Evolutionary conservation across 2,797 vertebrate species (phyloP).

Genomic region (Parotocinclus haroldoi): DNA sequence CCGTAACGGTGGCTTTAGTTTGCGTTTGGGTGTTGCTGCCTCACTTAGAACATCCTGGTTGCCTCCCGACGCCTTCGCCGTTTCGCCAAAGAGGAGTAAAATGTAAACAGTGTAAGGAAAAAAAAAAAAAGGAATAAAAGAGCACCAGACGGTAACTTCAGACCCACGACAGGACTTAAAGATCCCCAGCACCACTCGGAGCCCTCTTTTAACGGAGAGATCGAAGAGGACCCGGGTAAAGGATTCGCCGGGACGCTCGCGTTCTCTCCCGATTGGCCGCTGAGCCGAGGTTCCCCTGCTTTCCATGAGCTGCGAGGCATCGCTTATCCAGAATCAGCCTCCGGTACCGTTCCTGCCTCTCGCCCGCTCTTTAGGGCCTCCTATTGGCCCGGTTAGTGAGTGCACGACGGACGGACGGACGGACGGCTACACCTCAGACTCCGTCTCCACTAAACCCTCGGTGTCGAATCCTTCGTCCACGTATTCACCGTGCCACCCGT

Average conservation of each 20-base stretch:
- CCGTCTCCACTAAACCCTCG: slow-evolving; percentile 51
- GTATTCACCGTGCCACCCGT: slow-evolving; percentile 42
- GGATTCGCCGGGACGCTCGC: slow-evolving; percentile 41
- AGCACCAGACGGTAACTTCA: slow-evolving; percentile 76
- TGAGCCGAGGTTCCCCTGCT: slow-evolving; percentile 4
- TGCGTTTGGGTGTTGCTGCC: slow-evolving; percentile 11
- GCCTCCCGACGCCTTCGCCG: background rate
- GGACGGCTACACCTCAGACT: slow-evolving; percentile 44
- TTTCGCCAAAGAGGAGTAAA: slow-evolving; percentile 50
- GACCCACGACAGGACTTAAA: slow-evolving; percentile 61
- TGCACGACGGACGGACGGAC: slow-evolving; percentile 5
- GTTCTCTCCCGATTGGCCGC: background rate
- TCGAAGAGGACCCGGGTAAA: slow-evolving; percentile 59
- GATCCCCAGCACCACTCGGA: slow-evolving; percentile 70
- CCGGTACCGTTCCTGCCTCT: slow-evolving; percentile 3
- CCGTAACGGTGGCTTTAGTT: background rate
- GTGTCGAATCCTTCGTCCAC: slow-evolving; percentile 52
- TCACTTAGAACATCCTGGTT: slow-evolving; percentile 33
- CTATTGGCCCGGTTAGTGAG: slow-evolving; percentile 3
- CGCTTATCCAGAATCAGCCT: slow-evolving; percentile 9
- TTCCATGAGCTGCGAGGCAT: background rate
- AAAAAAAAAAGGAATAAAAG: slow-evolving; percentile 55
- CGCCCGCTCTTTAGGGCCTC: slow-evolving; percentile 1
- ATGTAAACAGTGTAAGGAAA: slow-evolving; percentile 73
- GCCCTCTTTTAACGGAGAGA: slow-evolving; percentile 50